Evolutionary conservation across 2,797 vertebrate genomes (phyloP), one percentile per base, ranked within the genome.

Genomic region (Rhadinocentrus ornatus): DNA sequence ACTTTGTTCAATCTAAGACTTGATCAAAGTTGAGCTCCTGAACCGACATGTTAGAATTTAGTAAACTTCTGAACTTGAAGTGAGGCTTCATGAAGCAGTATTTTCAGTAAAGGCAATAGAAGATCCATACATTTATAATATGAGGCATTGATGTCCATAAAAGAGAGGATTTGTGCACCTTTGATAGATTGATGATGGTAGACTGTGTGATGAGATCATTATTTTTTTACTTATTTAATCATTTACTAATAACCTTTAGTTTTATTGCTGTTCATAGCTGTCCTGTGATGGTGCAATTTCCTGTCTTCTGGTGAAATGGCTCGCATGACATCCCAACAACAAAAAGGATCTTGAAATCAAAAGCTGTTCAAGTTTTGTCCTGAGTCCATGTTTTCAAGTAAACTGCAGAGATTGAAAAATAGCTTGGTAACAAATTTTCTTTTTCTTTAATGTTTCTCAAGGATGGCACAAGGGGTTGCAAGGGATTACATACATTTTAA

Each of bases 401-500:
- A 10, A n/a, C 7, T 46, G 20, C 46, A 46, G 44, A n/a, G 18
- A 9, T 3, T 48, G 34, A 69, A 73, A 71, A 66, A 44, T 65
- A 55, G 32, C 20, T 62, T 39, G 68, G 56, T 31, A 57, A 39
- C 67, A 24, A 48, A 20, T 24, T 35, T 55, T 56, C 53, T 52
- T 41, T 18, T 24, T 62, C 5, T 16, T 32, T 52, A n/a, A 7
- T 69, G 9, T 54, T 52, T 20, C n/a, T 69, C 72, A 84, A 83
- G 77, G 86, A 82, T 27, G 70, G 59, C 16, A 62, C 57, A 75
- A 77, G 69, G 59, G 35, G 57, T 63, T 1, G 0, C 5, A 7
- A 77, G 54, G 61, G 60, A 77, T 85, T 75, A 69, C 66, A 63
- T 74, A 10, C 26, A 75, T 83, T 81, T 63, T 22, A 65, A 39